Conservation (phyloP, 1,140 invertebrate species). For the Sitophilus oryzae region DNA sequence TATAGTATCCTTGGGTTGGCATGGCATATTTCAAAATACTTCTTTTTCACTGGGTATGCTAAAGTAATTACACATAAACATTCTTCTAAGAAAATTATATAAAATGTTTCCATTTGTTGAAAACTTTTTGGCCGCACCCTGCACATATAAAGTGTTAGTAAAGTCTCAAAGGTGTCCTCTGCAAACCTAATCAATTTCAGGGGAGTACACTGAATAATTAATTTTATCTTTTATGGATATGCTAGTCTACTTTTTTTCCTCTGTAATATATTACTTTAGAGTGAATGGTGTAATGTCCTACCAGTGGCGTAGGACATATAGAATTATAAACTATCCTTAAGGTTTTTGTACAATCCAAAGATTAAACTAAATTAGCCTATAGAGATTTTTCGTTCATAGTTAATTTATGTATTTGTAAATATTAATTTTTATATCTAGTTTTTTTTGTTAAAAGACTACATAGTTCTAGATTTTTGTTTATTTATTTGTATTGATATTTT, state of each 20-base stretch:
- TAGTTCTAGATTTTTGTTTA: constrained; percentile 12
- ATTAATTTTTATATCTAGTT: constrained; percentile 18
- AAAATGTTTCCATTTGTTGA: too few species aligned
- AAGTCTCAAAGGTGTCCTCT: too few species aligned
- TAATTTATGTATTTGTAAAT: constrained; percentile 23
- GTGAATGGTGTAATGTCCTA: constrained; percentile 30
- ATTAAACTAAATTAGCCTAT: constrained; percentile 28
- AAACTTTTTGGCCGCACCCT: too few species aligned
- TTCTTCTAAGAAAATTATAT: too few species aligned
- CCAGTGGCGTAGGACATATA: constrained; percentile 18
- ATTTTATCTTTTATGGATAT: constrained; percentile 24
- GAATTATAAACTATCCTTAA: constrained; percentile 32
- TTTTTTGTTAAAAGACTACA: constrained; percentile 12
- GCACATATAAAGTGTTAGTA: too few species aligned
- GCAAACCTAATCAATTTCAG: too few species aligned
- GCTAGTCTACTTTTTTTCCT: constrained; percentile 36
- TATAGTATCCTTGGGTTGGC: too few species aligned
- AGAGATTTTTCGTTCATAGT: constrained; percentile 5
- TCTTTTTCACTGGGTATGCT: too few species aligned
- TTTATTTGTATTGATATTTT: constrained; percentile 23
- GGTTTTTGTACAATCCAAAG: constrained; percentile 44
- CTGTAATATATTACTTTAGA: constrained; percentile 29
- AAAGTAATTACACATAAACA: too few species aligned
- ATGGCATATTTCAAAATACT: too few species aligned
- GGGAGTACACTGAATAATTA: too few species aligned